Conservation (phyloP, 2,113 vertebrate species). For the Panurus biarmicus region DNA sequence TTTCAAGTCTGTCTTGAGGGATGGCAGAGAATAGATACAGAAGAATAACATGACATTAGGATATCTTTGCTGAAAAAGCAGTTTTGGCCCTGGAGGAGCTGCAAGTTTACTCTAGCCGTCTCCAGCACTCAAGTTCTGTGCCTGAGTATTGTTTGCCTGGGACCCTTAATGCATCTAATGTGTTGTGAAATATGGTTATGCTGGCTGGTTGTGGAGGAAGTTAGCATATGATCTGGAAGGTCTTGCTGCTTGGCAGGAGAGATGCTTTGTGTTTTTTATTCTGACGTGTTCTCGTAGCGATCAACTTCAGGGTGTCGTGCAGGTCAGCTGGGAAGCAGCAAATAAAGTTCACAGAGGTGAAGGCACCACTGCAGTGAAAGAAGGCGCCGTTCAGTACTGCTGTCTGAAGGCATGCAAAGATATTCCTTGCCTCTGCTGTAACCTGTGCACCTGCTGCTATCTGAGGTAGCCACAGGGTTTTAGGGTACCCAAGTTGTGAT, state of each 20-base stretch:
- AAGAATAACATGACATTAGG: background rate
- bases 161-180: background rate
- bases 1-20: background rate
- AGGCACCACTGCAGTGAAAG: background rate
- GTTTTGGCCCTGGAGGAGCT: background rate
- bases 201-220: background rate
- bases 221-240: background rate
- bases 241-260: background rate
- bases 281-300: background rate
- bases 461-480: background rate
- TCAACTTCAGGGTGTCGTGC: background rate
- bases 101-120: background rate
- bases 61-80: background rate
- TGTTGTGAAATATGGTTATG: background rate
- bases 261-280: background rate
- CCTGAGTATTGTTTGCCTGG: background rate
- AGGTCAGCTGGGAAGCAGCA: background rate
- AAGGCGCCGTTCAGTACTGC: background rate
- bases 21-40: background rate
- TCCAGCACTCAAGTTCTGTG: background rate
- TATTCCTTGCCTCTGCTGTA: background rate
- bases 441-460: fast-evolving
- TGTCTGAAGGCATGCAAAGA: background rate
- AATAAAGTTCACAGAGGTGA: background rate
- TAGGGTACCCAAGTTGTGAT: background rate